Evolutionary conservation across 2,888 invertebrate species (phyloP).

Genomic region (Platycnemis pennipes): DNA sequence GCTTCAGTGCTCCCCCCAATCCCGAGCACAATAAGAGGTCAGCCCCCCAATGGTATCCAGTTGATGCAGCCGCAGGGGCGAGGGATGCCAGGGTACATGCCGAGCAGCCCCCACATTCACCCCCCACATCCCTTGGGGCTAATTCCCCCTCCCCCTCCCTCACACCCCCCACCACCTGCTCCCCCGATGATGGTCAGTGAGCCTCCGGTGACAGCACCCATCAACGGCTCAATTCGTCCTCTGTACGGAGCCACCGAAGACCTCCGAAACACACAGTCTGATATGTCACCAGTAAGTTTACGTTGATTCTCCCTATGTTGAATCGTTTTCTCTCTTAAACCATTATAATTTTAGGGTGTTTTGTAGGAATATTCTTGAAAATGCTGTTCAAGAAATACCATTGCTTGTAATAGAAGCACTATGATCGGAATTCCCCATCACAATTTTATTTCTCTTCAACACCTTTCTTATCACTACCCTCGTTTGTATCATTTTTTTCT

Average conservation of each 20-base stretch:
- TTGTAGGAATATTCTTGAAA: too few relatives aligned
- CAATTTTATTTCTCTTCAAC: too few relatives aligned
- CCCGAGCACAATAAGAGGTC: neutral
- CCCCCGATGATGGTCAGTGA: constrained; percentile 1
- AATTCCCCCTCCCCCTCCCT: constrained; percentile 12
- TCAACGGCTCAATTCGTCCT: constrained; percentile 41
- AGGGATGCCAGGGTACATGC: neutral
- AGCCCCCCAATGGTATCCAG: constrained; percentile 16
- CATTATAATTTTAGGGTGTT: too few relatives aligned
- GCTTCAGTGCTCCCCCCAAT: constrained; percentile 45
- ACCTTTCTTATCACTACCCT: too few relatives aligned
- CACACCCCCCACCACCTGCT: constrained; percentile 40
- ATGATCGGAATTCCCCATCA: too few relatives aligned
- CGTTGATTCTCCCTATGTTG: too few relatives aligned
- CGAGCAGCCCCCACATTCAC: constrained; percentile 7
- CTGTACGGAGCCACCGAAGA: constrained; percentile 53
- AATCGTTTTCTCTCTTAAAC: too few relatives aligned
- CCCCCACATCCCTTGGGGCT: neutral
- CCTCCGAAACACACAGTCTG: constrained; percentile 41
- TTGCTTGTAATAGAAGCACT: too few relatives aligned
- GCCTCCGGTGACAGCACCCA: constrained; percentile 38
- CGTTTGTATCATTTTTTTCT: too few relatives aligned
- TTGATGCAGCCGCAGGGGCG: constrained; percentile 38
- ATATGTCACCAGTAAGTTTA: constrained; percentile 14
- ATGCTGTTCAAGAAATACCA: too few relatives aligned